A percentile compares a stretch with the other conserved stretches of the same genome.
Evolutionary conservation across 1,140 invertebrate genomes (phyloP).

Genomic region (Ceratitis capitata): DNA sequence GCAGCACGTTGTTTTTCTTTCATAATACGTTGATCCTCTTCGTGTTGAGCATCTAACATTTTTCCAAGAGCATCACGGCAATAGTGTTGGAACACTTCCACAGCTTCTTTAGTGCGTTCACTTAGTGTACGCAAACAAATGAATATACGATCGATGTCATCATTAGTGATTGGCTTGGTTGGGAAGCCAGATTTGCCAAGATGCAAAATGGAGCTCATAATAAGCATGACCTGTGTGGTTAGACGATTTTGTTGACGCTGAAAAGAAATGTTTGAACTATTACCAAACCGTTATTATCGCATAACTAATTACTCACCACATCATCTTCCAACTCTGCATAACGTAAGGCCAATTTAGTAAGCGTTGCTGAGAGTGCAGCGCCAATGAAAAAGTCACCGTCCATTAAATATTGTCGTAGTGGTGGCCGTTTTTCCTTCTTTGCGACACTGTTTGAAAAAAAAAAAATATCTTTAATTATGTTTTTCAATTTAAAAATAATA

Average conservation of each 20-base stretch:
- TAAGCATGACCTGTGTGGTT: conserved; percentile 86
- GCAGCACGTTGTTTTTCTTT: conserved; percentile 77
- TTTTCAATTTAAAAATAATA: neutral
- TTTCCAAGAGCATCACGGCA: conserved; percentile 84
- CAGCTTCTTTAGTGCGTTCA: conserved; percentile 75
- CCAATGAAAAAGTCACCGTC: conserved; percentile 97
- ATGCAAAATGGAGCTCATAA: conserved; percentile 88
- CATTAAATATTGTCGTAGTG: conserved; percentile 87
- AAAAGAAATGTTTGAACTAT: neutral
- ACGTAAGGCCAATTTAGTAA: conserved; percentile 90
- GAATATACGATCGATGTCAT: conserved; percentile 92
- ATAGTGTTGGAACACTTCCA: conserved; percentile 79
- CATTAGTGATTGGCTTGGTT: conserved; percentile 88
- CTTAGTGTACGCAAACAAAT: conserved; percentile 84
- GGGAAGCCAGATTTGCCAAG: conserved; percentile 80
- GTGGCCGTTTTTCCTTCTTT: conserved; percentile 79
- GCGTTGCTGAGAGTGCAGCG: conserved; percentile 87
- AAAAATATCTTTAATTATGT: neutral
- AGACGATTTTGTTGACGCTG: conserved; percentile 72
- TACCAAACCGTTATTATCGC: neutral
- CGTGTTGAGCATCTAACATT: conserved; percentile 86
- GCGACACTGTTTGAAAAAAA: conserved; percentile 62
- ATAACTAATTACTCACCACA: conserved; percentile 39
- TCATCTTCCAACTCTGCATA: conserved; percentile 54
- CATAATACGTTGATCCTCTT: conserved; percentile 65